Percentiles rank a stretch among this genome's conserved stretches.
These are phyloP conservation scores for Macropodus opercularis DNA, from an alignment of 2,797 vertebrate genomes.

Conservation along the genomic window DNA sequence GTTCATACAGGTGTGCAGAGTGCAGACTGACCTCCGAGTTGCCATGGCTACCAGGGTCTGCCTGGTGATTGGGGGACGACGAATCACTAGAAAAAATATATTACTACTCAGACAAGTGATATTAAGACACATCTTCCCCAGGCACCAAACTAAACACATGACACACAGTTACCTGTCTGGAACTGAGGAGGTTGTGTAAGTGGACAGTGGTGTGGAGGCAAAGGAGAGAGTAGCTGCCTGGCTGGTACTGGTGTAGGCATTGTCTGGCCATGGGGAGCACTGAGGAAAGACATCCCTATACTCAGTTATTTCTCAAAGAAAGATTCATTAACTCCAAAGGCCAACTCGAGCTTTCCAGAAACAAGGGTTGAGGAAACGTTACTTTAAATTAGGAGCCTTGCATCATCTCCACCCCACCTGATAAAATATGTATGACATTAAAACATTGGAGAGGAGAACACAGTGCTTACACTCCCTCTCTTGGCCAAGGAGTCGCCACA, in stretches of 20 bases:
- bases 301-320: not conserved
- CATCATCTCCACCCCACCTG: constrained; percentile 7
- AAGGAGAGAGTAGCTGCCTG: constrained; percentile 88
- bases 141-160: not conserved
- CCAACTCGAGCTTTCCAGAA: constrained; percentile 8
- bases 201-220: constrained; percentile 84
- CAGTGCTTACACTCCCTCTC: constrained; percentile 97
- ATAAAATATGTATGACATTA: constrained; percentile 11
- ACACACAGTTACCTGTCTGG: constrained; percentile 87
- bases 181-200: constrained; percentile 84
- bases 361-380: constrained; percentile 13
- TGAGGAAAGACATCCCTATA: constrained; percentile 59
- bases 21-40: constrained; percentile 85
- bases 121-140: not conserved
- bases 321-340: not conserved
- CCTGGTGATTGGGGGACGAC: constrained; percentile 96
- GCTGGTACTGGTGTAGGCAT: constrained; percentile 87
- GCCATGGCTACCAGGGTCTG: constrained; percentile 84
- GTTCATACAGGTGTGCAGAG: not conserved
- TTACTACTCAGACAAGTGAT: constrained; percentile 3
- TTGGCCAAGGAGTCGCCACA: constrained; percentile 99
- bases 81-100: constrained; percentile 85
- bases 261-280: constrained; percentile 95
- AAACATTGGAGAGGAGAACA: constrained; percentile 58
- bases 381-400: constrained; percentile 14